Conservation (phyloP, 2,888 invertebrate species). For the Diarsia rubi region DNA sequence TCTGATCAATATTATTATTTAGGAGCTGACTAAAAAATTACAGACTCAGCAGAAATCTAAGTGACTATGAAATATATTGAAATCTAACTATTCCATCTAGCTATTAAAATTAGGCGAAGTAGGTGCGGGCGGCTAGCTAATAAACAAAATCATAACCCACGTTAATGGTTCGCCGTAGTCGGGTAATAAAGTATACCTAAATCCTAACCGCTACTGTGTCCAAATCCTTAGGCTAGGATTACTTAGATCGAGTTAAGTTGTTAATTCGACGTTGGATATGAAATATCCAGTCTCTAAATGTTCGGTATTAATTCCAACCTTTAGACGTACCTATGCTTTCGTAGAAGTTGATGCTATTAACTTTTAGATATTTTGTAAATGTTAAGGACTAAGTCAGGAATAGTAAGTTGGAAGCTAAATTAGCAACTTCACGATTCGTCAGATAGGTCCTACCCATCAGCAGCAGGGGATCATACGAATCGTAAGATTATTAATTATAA, state of each 20-base stretch:
- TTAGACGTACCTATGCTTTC: neutral
- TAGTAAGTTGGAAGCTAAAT: neutral
- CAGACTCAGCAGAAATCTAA: neutral
- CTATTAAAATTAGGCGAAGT: neutral
- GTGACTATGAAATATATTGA: too few relatives aligned
- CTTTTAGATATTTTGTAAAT: constrained; percentile 20
- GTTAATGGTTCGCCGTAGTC: neutral
- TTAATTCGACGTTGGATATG: constrained; percentile 25
- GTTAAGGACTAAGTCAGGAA: constrained; percentile 13
- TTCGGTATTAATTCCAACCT: constrained; percentile 24
- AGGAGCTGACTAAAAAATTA: too few relatives aligned
- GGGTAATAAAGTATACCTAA: neutral
- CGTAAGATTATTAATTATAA: neutral
- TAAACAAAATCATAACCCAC: neutral
- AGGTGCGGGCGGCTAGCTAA: neutral
- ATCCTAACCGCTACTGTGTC: neutral
- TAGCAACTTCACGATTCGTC: neutral
- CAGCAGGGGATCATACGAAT: neutral
- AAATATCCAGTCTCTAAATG: constrained; percentile 36
- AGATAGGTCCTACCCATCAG: neutral
- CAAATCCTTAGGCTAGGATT: constrained; percentile 8
- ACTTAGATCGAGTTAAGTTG: constrained; percentile 17
- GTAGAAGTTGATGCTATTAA: constrained; percentile 18
- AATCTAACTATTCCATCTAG: neutral
- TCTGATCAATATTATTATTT: too few relatives aligned